Base-by-base conservation (phyloP, 1,140 invertebrate species). In the Drosophila murphyi region DNA sequence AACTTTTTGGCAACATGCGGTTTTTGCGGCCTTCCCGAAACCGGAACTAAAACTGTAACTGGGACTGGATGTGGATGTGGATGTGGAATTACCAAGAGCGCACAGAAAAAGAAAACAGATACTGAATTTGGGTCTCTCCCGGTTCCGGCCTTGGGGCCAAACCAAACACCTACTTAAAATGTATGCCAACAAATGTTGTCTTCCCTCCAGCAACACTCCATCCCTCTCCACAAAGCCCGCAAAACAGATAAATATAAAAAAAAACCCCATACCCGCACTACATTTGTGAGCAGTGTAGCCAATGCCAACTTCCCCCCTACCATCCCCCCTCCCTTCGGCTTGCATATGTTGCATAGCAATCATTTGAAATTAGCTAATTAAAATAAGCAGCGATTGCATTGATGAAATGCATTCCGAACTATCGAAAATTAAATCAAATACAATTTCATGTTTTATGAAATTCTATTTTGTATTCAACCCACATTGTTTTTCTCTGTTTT, bases 341-440 rank as follows among this genome's bases (percentile, higher is more conserved):
- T 20, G 20, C 20, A 20, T 20, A 20, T 0, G 20, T 20, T 20
- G 20, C 20, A 20, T 0, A 5, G 2, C 2, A n/a, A n/a, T 28
- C 34, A 10, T 31, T 32, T 6, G 41, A 63, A 67, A 80, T 85
- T 64, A 67, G 77, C 77, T 71, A 78, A 78, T 80, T 85, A 79
- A 78, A 85, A 85, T 68, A 78, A 72, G 61, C 56, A 55, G 52
- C 51, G 56, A 35, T 67, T 65, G 72, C 63, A 60, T 68, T 78
- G 63, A 77, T 67, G 69, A 74, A 85, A 83, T 69, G 60, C 67
- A 82, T 59, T 82, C 61, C 43, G 50, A 45, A 62, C 43, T 64
- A 76, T 76, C 70, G 61, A 28, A 76, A 76, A 73, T 73, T 61
- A 68, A 76, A 76, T 76, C 71, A 67, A 76, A 76, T 52, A 57